Percentiles rank a stretch among this genome's conserved stretches.
These are phyloP conservation scores for Rhinichthys klamathensis DNA, from an alignment of 2,113 vertebrate genomes.

Conservation along the genomic window DNA sequence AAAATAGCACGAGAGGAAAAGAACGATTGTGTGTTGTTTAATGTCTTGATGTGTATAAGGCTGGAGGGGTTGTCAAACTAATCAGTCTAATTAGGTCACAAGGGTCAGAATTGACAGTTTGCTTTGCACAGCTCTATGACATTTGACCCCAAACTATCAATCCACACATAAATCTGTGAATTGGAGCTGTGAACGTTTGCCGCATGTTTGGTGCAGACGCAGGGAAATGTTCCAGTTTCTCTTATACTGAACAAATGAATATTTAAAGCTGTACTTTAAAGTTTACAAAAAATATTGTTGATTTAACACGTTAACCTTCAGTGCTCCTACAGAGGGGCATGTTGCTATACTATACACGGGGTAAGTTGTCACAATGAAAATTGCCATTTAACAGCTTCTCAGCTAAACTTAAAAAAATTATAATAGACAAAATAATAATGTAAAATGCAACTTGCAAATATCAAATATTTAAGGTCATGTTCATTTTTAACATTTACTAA, in stretches of 20 bases:
- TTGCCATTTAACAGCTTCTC: background rate
- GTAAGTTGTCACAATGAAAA: background rate
- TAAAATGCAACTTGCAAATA: background rate
- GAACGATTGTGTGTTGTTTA: background rate
- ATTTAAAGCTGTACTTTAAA: background rate
- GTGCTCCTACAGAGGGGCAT: no score
- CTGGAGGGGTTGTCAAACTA: constrained; percentile 19
- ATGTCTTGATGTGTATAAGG: background rate
- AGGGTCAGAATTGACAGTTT: constrained; percentile 18
- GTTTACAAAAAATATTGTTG: background rate
- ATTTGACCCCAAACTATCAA: constrained; percentile 32
- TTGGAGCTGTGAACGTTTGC: constrained; percentile 12
- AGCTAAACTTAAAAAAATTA: background rate
- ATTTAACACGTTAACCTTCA: background rate
- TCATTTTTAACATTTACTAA: no score
- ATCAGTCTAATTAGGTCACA: constrained; percentile 21
- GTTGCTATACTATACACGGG: no score
- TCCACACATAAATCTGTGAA: constrained; percentile 9
- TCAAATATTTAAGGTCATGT: background rate
- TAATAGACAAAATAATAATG: background rate
- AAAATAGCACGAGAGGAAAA: background rate
- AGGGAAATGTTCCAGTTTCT: background rate
- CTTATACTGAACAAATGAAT: background rate
- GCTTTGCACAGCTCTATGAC: constrained; percentile 11
- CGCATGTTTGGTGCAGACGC: constrained; percentile 1